Evolutionary conservation across 1,140 invertebrate genomes (phyloP).

Genomic region (Tribolium madens): DNA sequence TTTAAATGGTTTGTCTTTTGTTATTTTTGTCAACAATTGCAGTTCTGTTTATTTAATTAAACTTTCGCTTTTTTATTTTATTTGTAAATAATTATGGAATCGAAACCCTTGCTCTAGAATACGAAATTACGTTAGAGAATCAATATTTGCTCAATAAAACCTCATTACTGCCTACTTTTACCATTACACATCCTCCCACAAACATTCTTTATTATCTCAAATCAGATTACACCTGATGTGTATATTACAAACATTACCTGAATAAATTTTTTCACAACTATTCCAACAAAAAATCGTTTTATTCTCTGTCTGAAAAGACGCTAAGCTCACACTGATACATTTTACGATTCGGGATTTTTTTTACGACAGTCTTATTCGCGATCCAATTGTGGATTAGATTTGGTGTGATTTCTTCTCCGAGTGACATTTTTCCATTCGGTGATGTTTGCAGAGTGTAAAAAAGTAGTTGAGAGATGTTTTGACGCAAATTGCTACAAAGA

Average conservation of each 20-base stretch:
- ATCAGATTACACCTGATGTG: not conserved
- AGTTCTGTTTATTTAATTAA: too few species aligned
- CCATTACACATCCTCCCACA: not conserved
- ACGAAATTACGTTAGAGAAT: not conserved
- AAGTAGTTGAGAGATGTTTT: not conserved
- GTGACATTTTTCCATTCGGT: not conserved
- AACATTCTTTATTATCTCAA: not conserved
- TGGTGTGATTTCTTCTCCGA: not conserved
- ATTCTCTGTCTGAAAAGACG: not conserved
- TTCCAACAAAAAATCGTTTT: not conserved
- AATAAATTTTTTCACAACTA: not conserved
- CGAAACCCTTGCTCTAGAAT: too few species aligned
- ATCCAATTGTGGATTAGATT: not conserved
- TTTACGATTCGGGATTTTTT: not conserved
- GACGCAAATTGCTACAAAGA: not conserved
- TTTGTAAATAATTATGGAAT: too few species aligned
- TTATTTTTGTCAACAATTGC: too few species aligned
- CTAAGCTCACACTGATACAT: not conserved
- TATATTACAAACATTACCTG: not conserved
- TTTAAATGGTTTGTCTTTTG: too few species aligned
- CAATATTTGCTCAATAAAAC: not conserved
- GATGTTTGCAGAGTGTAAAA: not conserved
- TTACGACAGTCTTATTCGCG: not conserved
- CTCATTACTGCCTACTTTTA: not conserved
- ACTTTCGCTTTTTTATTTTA: too few species aligned